Base-by-base conservation (phyloP, 2,888 invertebrate genomes). In the Hirtodrosophila duncani region DNA sequence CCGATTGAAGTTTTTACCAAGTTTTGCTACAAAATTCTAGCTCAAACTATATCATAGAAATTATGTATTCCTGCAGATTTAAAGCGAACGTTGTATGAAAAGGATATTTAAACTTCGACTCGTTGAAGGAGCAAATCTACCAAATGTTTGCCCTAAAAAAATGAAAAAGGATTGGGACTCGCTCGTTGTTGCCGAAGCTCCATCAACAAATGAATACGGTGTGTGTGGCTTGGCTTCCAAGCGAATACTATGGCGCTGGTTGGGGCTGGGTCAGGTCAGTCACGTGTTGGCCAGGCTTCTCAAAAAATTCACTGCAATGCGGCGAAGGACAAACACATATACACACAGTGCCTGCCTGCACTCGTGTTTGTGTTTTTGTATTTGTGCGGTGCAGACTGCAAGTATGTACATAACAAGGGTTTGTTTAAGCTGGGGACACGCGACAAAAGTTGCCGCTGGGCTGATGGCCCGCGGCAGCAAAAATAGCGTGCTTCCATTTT, bases 281-380 rank as follows among this genome's bases (percentile, higher is more conserved):
- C 82, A 80, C 82, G 80, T 80, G 80, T 61, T 49, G 53, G 46
- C 36, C 53, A 38, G 58, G 59, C 64, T 31, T 36, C 20, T 36
- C 23, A 34, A 64, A 57, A 56, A 67, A 64, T 75, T 66, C 67
- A 78, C 83, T 81, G 83, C 82, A 82, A 60, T 83, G 82, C 82
- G 82, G 75, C 82, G 67, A 63, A 58, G 61, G 43, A 48, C 36
- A 49, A 57, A 36, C 37, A 51, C 39, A 27, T 37, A 50, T 30
- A 16, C 30, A 39, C 18, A 39, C 29, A 34, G 17, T 7, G 13
- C 10, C 24, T 43, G 46, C 26, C 24, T 55, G 63, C 23, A 44
- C 29, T 45, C 46, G 55, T 53, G 38, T 50, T 29, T 48, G 27
- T 51, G 18, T 39, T 30, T 48, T 46, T 55, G 42, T 60, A 34